A percentile compares a stretch with the other conserved stretches of the same genome.
These are phyloP conservation scores for Orthosia gothica DNA, from an alignment of 2,888 invertebrate species.

Conservation along the genomic window DNA sequence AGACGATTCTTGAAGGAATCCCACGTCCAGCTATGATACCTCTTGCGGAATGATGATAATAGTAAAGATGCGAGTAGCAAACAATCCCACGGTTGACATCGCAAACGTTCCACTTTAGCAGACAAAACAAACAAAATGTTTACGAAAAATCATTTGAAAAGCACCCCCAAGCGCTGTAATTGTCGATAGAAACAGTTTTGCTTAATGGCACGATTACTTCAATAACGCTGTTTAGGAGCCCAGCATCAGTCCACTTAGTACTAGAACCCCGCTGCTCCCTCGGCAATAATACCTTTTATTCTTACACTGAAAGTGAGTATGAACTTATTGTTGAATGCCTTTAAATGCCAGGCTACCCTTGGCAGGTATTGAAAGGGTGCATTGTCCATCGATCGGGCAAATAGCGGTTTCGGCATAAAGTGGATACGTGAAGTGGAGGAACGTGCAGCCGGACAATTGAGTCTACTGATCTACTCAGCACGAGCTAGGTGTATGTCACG, in stretches of 20 bases:
- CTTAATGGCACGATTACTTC: conserved; percentile 34
- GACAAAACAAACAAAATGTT: background rate
- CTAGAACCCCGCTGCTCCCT: conserved; percentile 42
- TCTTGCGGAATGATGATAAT: background rate
- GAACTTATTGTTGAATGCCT: conserved; percentile 5
- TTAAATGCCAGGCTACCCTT: background rate
- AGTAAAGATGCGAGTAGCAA: too few relatives aligned
- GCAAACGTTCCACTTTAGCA: background rate
- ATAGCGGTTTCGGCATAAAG: conserved; percentile 8
- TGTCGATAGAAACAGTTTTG: conserved; percentile 18
- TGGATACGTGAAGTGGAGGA: background rate
- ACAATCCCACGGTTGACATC: too few relatives aligned
- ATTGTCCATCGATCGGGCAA: conserved; percentile 22
- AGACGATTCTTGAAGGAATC: too few relatives aligned
- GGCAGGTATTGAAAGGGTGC: background rate
- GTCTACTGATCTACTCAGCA: background rate
- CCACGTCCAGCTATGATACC: background rate
- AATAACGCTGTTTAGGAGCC: conserved; percentile 44
- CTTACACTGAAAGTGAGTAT: background rate
- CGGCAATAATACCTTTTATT: conserved; percentile 34
- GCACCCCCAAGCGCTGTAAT: conserved; percentile 11
- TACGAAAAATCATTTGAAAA: background rate
- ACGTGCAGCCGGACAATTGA: background rate
- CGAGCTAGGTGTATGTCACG: background rate
- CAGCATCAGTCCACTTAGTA: conserved; percentile 50